Evolutionary conservation across 1,140 invertebrate species (phyloP).

Genomic region (Lepidurus couesii): DNA sequence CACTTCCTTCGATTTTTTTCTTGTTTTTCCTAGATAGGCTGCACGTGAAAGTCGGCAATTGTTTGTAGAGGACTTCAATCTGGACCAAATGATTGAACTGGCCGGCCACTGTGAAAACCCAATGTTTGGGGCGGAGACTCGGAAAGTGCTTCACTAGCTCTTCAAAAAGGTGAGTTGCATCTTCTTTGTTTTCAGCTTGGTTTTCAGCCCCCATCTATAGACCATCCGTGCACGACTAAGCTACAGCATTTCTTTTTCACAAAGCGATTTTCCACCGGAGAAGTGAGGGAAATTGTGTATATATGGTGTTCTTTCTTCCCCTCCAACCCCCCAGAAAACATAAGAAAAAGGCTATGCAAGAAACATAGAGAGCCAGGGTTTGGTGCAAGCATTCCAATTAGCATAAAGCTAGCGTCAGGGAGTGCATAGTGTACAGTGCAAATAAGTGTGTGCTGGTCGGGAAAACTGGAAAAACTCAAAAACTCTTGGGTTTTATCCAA

Average conservation of each 20-base stretch:
- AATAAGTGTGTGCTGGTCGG: background rate
- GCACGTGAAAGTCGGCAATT: conserved; percentile 6
- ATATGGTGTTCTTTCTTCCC: background rate
- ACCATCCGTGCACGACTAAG: too few relatives aligned
- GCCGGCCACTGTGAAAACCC: background rate
- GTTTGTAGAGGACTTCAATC: conserved; percentile 18
- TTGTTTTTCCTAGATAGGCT: background rate
- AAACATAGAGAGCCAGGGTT: background rate
- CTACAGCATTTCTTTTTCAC: background rate
- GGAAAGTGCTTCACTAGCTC: background rate
- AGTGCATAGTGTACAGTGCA: conserved; percentile 18
- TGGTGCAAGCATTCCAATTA: conserved; percentile 14
- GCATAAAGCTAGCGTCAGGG: conserved; percentile 13
- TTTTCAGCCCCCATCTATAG: background rate
- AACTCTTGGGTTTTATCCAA: background rate
- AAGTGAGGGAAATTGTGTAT: conserved; percentile 8
- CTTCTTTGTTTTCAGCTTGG: background rate
- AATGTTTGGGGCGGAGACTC: background rate
- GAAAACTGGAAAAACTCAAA: background rate
- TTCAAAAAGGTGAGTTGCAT: background rate
- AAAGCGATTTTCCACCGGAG: conserved; percentile 3
- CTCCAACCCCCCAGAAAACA: background rate
- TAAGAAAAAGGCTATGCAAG: background rate
- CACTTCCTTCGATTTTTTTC: background rate
- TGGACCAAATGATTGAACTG: conserved; percentile 2